Conservation (phyloP, 2,888 invertebrate genomes). For the Hyppa rectilinea region DNA sequence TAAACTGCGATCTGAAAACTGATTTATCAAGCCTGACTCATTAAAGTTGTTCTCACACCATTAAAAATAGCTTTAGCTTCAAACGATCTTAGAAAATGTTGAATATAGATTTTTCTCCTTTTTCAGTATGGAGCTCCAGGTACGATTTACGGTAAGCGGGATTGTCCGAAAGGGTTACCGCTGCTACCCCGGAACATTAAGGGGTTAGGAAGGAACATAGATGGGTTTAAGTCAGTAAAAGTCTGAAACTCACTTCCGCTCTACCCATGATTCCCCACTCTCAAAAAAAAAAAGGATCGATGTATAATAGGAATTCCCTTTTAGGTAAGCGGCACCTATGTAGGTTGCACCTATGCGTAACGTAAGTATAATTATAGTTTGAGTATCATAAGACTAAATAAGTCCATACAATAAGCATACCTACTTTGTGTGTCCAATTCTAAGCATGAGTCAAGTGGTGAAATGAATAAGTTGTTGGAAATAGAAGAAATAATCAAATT, state of each 20-base stretch:
- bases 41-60: background rate
- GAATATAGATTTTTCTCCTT: background rate
- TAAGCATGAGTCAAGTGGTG: constrained; percentile 4
- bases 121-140: background rate
- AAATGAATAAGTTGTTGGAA: background rate
- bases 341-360: background rate
- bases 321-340: background rate
- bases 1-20: background rate
- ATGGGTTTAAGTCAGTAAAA: too few species aligned
- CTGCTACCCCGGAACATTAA: too few species aligned
- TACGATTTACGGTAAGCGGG: too few species aligned
- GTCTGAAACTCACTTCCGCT: too few species aligned
- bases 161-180: too few species aligned
- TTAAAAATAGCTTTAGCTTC: background rate
- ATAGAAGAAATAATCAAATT: background rate
- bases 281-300: too few species aligned
- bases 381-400: background rate
- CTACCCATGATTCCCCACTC: too few species aligned
- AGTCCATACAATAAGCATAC: background rate
- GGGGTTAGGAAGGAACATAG: too few species aligned
- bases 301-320: background rate
- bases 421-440: background rate
- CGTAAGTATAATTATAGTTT: background rate
- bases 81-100: background rate
- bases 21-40: background rate